These are phyloP conservation scores for Nymphalis urticae DNA, from an alignment of 2,888 invertebrate genomes.

Conservation along the genomic window DNA sequence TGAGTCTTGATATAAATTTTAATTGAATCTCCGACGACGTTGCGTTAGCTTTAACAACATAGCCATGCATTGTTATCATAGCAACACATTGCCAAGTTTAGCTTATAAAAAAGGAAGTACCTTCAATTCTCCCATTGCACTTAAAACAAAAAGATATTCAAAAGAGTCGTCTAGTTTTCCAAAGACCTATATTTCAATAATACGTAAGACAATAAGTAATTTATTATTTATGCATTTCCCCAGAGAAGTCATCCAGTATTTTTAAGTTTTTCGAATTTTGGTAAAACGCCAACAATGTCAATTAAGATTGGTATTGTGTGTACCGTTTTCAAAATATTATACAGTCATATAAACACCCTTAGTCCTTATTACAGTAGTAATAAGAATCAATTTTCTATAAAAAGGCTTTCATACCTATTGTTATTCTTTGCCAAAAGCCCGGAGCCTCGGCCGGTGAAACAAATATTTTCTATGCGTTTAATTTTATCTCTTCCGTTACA, in stretches of 20 bases:
- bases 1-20: too few relatives aligned
- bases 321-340: constrained; percentile 12
- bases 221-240: constrained; percentile 2
- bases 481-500: constrained; percentile 20
- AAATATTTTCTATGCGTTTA: constrained; percentile 31
- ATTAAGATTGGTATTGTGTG: constrained; percentile 30
- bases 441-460: constrained; percentile 28
- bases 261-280: constrained; percentile 25
- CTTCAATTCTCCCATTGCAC: too few relatives aligned
- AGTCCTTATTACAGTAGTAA: constrained; percentile 5
- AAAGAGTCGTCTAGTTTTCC: neutral
- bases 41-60: too few relatives aligned
- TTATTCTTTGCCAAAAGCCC: constrained; percentile 24
- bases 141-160: neutral
- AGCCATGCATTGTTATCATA: too few relatives aligned
- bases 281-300: constrained; percentile 30
- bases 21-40: too few relatives aligned
- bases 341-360: neutral
- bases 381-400: constrained; percentile 15
- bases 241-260: constrained; percentile 20
- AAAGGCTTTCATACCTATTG: constrained; percentile 8
- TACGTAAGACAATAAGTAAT: constrained; percentile 6
- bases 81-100: too few relatives aligned
- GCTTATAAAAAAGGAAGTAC: too few relatives aligned
- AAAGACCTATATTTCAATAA: neutral